Evolutionary conservation across 2,888 invertebrate species (phyloP), one percentile per base, ranked within the genome.

Genomic region (Linnaemya vulpina): DNA sequence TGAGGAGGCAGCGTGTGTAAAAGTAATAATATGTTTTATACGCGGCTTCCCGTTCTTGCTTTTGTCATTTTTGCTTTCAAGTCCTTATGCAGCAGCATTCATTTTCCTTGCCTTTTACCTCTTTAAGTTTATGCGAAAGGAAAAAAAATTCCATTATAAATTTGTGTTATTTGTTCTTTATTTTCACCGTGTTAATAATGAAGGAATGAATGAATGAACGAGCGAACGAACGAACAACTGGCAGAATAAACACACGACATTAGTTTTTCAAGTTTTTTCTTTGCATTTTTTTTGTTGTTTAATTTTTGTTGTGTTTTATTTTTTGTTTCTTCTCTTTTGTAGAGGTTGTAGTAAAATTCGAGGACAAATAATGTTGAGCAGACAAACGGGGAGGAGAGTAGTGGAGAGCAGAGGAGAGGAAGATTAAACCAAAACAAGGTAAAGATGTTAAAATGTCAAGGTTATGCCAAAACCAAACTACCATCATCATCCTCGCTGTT

Each of bases 391-490:
- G 49, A 13, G 30, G n/a, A n/a, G 15, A 49, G 25, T 30, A 9
- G n/a, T n/a, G 43, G 1, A 7, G 43, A 38, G 35, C 3, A 46
- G 38, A 25, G 40, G 2, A 8, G 53, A 49, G 22, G 15, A 53
- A 53, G 70, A 62, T 78, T 78, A 77, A 76, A 58, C n/a, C 55
- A 17, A 70, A 70, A 71, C 76, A 83, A 83, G 76, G 82, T 83
- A 83, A 83, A 77, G 76, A 76, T 77, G 82, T 76, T 71, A 83
- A 83, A 83, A 83, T 83, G 82, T 77, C 82, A 83, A 77, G 82
- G 82, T 73, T 65, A 43, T 49, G 13, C 11, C 51, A 71, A 73
- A 76, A 77, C 70, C 55, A 71, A 63, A 60, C 55, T 17, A 81
- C 68, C 58, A 25, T n/a, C 68, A 53, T 46, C 63, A 70, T 63